These are phyloP conservation scores for Herminia tarsipennalis DNA, from an alignment of 2,888 invertebrate genomes.

Conservation along the genomic window DNA sequence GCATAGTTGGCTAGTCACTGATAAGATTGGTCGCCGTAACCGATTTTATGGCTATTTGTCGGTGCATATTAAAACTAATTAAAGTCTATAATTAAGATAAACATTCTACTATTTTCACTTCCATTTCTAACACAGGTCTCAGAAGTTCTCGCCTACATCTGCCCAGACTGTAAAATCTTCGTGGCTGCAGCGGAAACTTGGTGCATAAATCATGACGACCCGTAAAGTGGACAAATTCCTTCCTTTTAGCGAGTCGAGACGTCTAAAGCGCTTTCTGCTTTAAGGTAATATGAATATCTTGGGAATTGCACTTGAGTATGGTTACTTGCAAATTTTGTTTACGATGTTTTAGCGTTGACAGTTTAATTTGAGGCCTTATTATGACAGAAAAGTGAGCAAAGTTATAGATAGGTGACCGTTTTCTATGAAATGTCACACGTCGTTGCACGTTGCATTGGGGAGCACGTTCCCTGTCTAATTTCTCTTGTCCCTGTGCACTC, in stretches of 20 bases:
- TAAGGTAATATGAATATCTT: slow-evolving; percentile 32
- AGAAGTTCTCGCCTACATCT: slow-evolving; percentile 13
- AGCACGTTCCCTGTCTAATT: neutral
- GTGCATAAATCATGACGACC: slow-evolving; percentile 41
- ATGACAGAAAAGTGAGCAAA: no score
- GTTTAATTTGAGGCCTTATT: slow-evolving; percentile 1
- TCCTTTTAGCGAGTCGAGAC: slow-evolving; percentile 31
- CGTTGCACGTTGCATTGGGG: neutral
- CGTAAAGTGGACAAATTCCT: slow-evolving; percentile 44
- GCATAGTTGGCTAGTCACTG: no score
- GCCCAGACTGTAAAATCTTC: slow-evolving; percentile 32
- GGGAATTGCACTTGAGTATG: slow-evolving; percentile 8
- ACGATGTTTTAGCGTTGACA: neutral
- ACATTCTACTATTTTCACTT: neutral
- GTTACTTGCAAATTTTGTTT: slow-evolving; percentile 2
- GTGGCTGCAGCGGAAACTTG: slow-evolving; percentile 31
- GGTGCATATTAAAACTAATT: no score
- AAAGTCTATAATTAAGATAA: neutral
- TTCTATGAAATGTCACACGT: neutral
- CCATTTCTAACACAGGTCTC: slow-evolving; percentile 9
- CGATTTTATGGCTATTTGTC: no score
- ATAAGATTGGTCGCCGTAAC: no score
- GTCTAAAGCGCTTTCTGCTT: slow-evolving; percentile 33
- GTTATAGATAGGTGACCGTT: neutral
- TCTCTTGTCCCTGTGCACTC: no score